Percentiles rank a stretch among this genome's conserved stretches.
These are phyloP conservation scores for Torymus tubicola DNA, from an alignment of 2,888 invertebrate species.

Conservation along the genomic window DNA sequence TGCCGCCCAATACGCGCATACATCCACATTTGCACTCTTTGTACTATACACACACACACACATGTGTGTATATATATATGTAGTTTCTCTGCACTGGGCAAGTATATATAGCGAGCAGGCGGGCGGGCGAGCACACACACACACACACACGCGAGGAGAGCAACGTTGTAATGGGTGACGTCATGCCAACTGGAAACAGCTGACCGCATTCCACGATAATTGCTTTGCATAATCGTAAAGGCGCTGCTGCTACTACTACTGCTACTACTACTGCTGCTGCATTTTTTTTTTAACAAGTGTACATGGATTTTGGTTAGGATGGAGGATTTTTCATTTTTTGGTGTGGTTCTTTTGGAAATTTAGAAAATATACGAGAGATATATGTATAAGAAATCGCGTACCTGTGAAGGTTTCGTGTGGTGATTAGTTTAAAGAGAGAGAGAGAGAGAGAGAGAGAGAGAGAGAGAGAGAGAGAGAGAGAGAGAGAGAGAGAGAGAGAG, in stretches of 20 bases:
- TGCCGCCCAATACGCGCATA: constrained; percentile 4
- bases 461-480: too few relatives aligned
- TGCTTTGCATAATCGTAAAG: constrained; percentile 74
- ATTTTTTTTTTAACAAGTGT: constrained; percentile 45
- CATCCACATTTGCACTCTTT: not conserved
- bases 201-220: constrained; percentile 75
- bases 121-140: not conserved
- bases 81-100: constrained; percentile 4
- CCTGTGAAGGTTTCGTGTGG: too few relatives aligned
- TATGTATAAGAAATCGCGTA: too few relatives aligned
- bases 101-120: constrained; percentile 1
- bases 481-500: too few relatives aligned
- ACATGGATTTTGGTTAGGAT: too few relatives aligned
- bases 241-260: constrained; percentile 47
- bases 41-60: not conserved
- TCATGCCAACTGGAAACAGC: constrained; percentile 66
- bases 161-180: constrained; percentile 45
- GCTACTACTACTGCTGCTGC: too few relatives aligned
- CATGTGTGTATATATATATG: not conserved
- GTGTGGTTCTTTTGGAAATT: too few relatives aligned
- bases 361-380: too few relatives aligned
- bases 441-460: too few relatives aligned
- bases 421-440: too few relatives aligned
- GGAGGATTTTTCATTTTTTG: too few relatives aligned
- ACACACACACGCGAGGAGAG: not conserved